Base-by-base conservation (phyloP, 2,113 vertebrate genomes). In the Suncus etruscus region DNA sequence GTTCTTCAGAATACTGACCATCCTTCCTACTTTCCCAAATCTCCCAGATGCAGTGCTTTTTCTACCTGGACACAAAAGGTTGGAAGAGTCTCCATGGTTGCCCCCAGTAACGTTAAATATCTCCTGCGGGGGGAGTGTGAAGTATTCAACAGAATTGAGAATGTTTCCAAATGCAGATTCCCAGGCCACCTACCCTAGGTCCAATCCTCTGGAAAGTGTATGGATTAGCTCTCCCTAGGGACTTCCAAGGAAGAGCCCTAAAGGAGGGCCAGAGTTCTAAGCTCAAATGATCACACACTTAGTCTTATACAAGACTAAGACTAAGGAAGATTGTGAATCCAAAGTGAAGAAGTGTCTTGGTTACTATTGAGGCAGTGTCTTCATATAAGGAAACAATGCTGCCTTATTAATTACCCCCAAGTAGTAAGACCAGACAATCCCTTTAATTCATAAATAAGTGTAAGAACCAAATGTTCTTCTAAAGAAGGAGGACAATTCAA, bases 251-350 rank as follows among this genome's bases (percentile, higher is more conserved):
- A n/a, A 75, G 51, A 45, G 18, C 51, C 74, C 24, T 3, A 16
- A 83, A 45, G 27, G 8, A 39, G 14, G 8, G 82, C 51, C 68
- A 76, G 79, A 39, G 8, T 29, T n/a, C 54, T 54, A 54, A 15
- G 65, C 61, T 54, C 68, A 47, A 45, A 51, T 29, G 25, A 15
- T 65, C 69, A 69, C n/a, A 82, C 75, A 58, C 2, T 12, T 15
- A 84, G 45, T 83, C 80, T 76, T 78, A 63, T 31, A 84, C 27
- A 76, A 69, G 65, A 81, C 54, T 54, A 14, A 89, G 31, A 80
- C 2, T 12, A 91, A 76, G 29, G 2, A 73, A 6, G 8, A 39
- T 3, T 79, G 25, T 66, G 65, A 81, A 22, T 93, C 69, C 74
- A 79, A 91, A 76, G 58, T 1, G 9, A 66, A 75, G 86, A 68